Evolutionary conservation across 1,140 invertebrate genomes (phyloP).

Genomic region (Papilio aristodemus): DNA sequence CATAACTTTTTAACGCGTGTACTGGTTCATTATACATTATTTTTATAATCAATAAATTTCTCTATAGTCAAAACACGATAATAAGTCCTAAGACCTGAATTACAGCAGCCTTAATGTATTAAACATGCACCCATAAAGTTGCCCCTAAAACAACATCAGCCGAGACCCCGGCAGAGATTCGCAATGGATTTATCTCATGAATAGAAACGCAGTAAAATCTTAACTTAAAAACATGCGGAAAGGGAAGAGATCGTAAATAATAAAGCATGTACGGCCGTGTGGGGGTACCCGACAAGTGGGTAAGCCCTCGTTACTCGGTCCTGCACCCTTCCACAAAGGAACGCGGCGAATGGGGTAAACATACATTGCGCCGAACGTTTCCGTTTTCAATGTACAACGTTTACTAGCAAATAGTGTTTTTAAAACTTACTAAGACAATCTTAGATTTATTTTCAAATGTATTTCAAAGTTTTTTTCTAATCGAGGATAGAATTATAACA

Average conservation of each 20-base stretch:
- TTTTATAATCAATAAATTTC: too few species aligned
- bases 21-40: too few species aligned
- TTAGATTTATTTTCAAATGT: background rate
- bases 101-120: conserved; percentile 18
- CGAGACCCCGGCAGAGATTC: conserved; percentile 45
- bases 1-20: too few species aligned
- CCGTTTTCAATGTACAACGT: conserved; percentile 51
- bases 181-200: conserved; percentile 64
- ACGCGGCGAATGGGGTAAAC: conserved; percentile 60
- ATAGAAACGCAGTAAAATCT: conserved; percentile 74
- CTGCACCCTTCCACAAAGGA: conserved; percentile 66
- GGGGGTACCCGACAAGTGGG: conserved; percentile 58
- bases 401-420: conserved; percentile 42
- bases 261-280: conserved; percentile 69
- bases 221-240: conserved; percentile 75
- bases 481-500: too few species aligned
- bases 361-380: conserved; percentile 67
- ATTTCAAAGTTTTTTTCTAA: too few species aligned
- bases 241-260: conserved; percentile 73
- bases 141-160: conserved; percentile 33
- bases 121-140: conserved; percentile 29
- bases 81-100: background rate
- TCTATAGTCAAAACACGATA: background rate
- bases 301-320: conserved; percentile 64
- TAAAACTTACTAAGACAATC: conserved; percentile 35